Evolutionary conservation across 2,888 invertebrate species (phyloP).

Genomic region (Melanostoma mellinum): DNA sequence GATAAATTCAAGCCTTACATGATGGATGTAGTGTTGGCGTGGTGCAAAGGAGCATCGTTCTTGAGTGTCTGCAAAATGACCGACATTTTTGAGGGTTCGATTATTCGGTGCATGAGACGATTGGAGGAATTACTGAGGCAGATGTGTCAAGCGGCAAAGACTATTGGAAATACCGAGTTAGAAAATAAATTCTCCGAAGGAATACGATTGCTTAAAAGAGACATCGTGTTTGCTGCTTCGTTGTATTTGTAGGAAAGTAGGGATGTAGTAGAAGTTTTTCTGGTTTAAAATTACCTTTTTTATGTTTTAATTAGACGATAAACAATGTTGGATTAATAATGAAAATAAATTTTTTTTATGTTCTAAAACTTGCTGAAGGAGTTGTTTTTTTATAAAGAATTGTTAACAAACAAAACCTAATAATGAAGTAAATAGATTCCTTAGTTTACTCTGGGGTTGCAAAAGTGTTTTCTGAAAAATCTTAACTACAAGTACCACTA

Average conservation of each 20-base stretch:
- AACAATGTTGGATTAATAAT: too few relatives aligned
- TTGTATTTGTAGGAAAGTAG: conserved; percentile 89
- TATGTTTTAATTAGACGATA: conserved; percentile 6
- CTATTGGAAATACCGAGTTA: conserved; percentile 96
- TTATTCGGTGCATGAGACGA: conserved; percentile 94
- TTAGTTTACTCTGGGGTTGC: too few relatives aligned
- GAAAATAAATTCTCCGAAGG: conserved; percentile 98
- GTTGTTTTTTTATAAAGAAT: too few relatives aligned
- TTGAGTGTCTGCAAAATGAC: conserved; percentile 97
- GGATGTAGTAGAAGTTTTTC: neutral
- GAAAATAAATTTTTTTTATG: too few relatives aligned
- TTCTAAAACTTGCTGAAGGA: too few relatives aligned
- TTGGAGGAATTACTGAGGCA: conserved; percentile 97
- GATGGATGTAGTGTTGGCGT: conserved; percentile 98
- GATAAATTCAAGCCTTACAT: conserved; percentile 95
- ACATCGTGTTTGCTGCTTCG: conserved; percentile 99
- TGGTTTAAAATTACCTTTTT: conserved; percentile 16
- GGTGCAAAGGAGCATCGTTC: conserved; percentile 97
- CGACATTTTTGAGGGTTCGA: conserved; percentile 95
- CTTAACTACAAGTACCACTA: too few relatives aligned
- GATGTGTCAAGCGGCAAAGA: conserved; percentile 97
- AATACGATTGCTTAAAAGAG: conserved; percentile 95
- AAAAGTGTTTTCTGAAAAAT: too few relatives aligned
- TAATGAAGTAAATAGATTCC: too few relatives aligned
- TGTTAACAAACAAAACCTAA: too few relatives aligned